Evolutionary conservation across 2,888 invertebrate genomes (phyloP).

Genomic region (Scelioninae gen. 1): DNA sequence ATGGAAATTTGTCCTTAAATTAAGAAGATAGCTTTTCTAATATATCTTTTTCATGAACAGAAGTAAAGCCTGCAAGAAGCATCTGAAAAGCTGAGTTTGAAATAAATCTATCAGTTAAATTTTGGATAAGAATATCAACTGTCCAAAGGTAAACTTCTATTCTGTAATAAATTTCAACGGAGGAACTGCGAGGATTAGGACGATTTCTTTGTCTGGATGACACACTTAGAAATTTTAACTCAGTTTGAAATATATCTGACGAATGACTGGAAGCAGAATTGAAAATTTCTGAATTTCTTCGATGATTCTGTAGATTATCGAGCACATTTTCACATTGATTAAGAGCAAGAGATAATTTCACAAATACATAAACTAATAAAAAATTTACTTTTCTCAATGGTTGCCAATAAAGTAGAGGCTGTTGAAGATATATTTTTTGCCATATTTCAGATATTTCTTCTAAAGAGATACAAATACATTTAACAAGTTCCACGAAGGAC

Average conservation of each 20-base stretch:
- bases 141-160: too few species aligned
- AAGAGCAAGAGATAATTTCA: conserved; percentile 37
- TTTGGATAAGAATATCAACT: too few species aligned
- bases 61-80: too few species aligned
- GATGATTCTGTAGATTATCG: conserved; percentile 4
- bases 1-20: too few species aligned
- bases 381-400: conserved; percentile 56
- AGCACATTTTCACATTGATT: conserved; percentile 23
- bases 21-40: too few species aligned
- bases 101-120: too few species aligned
- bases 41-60: too few species aligned
- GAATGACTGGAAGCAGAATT: conserved; percentile 2
- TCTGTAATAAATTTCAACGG: too few species aligned
- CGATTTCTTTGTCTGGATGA: conserved; percentile 31
- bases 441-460: conserved; percentile 30
- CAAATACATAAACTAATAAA: conserved; percentile 20
- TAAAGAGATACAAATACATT: conserved; percentile 19
- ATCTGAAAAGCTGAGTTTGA: too few species aligned
- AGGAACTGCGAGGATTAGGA: conserved; percentile 4
- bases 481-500: conserved; percentile 29
- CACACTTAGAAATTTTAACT: conserved; percentile 18
- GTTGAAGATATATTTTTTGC: conserved; percentile 30
- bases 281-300: conserved; percentile 38
- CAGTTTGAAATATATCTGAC: conserved; percentile 20
- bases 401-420: conserved; percentile 72